Percentiles rank a stretch among this genome's conserved stretches.
These are phyloP conservation scores for Antechinus flavipes DNA, from an alignment of 2,113 vertebrate genomes.

Conservation along the genomic window DNA sequence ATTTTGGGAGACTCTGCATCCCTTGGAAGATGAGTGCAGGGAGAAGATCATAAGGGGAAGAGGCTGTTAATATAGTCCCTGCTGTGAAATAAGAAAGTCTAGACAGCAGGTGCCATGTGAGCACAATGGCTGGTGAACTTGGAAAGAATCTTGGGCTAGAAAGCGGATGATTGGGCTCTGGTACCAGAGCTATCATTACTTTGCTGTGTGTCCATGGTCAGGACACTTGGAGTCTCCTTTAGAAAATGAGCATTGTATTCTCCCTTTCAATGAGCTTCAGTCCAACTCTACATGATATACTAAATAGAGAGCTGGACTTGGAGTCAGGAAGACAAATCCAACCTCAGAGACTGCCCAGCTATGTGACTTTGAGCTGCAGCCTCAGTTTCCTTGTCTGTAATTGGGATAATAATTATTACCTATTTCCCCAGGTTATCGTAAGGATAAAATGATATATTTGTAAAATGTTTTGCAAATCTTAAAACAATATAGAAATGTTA, in stretches of 20 bases:
- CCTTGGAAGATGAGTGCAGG: background rate
- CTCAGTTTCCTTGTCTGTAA: background rate
- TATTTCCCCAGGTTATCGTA: background rate
- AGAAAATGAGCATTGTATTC: background rate
- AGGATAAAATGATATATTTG: background rate
- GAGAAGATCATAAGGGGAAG: constrained; percentile 3
- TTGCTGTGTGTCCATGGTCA: background rate
- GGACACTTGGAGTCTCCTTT: background rate
- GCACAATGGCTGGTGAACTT: background rate
- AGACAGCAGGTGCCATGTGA: constrained; percentile 24
- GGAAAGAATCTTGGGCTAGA: background rate
- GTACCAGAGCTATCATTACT: background rate
- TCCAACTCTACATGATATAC: background rate
- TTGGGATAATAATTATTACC: background rate
- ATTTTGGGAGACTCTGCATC: constrained; percentile 46
- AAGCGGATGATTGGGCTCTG: background rate
- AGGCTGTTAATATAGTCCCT: constrained; percentile 32
- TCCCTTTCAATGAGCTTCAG: background rate
- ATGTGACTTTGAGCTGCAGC: background rate
- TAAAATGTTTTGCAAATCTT: background rate
- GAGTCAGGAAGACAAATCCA: background rate
- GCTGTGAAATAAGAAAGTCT: constrained; percentile 53
- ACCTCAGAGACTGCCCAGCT: background rate
- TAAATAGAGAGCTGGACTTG: background rate
- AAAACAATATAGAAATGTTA: background rate